Percentiles rank a stretch among this genome's conserved stretches.
phyloP scores from a whole-genome alignment of 2,797 vertebrate genomes.

The Cercopithecus hamlyni region DNA sequence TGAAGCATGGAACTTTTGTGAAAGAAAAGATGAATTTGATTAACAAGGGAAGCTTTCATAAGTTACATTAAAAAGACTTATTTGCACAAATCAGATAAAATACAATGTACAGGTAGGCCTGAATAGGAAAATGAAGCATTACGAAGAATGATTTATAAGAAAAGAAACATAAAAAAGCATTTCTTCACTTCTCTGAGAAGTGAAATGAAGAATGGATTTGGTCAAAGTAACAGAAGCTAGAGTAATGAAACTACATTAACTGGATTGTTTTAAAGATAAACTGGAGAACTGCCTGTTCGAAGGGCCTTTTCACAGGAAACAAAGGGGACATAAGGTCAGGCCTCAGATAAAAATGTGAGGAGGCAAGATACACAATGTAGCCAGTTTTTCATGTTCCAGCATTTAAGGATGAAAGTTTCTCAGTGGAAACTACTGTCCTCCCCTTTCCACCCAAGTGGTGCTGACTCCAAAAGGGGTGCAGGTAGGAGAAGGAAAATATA shows the following conservation, averaged over 20 bases:
- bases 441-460: neutral
- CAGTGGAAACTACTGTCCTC: neutral
- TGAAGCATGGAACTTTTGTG: neutral
- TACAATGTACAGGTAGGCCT: neutral
- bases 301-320: slow-evolving; percentile 6
- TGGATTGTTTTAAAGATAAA: slow-evolving; percentile 10
- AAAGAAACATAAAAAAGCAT: slow-evolving; percentile 14
- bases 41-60: neutral
- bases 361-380: neutral
- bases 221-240: slow-evolving; percentile 1
- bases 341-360: neutral
- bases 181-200: slow-evolving; percentile 17
- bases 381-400: neutral
- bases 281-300: neutral
- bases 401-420: neutral
- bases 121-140: neutral
- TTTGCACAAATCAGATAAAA: slow-evolving; percentile 25
- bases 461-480: neutral
- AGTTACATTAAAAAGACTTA: slow-evolving; percentile 9
- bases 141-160: slow-evolving; percentile 23
- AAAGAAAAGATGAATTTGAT: slow-evolving; percentile 18
- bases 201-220: slow-evolving; percentile 4
- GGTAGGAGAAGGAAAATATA: neutral
- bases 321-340: neutral
- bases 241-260: neutral